phyloP scores from a whole-genome alignment of 2,888 invertebrate genomes.

The Diloba caeruleocephala region DNA sequence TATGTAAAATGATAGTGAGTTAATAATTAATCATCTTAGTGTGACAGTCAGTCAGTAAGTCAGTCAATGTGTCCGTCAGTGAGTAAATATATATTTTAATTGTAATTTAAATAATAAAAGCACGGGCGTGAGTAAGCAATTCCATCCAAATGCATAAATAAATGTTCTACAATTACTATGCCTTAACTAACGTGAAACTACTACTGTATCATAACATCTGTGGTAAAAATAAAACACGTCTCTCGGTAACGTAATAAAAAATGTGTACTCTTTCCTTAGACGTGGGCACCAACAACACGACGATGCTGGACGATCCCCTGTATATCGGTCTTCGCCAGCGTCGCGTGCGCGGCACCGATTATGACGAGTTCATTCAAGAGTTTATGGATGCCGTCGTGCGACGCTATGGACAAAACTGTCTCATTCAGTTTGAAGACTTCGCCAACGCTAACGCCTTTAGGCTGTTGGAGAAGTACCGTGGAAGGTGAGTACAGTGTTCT shows the following conservation, averaged over 20 bases:
- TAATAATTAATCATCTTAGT: too few relatives aligned
- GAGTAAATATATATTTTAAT: too few relatives aligned
- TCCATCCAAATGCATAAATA: too few relatives aligned
- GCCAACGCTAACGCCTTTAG: slow-evolving; percentile 99
- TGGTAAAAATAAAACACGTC: too few relatives aligned
- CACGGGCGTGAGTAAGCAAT: too few relatives aligned
- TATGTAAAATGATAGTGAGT: too few relatives aligned
- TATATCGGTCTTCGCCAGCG: slow-evolving; percentile 97
- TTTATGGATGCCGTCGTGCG: slow-evolving; percentile 98
- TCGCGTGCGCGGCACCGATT: slow-evolving; percentile 94
- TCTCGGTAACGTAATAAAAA: not conserved
- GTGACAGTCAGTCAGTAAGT: too few relatives aligned
- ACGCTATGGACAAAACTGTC: slow-evolving; percentile 95
- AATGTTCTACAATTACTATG: too few relatives aligned
- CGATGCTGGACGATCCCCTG: slow-evolving; percentile 96
- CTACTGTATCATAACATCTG: too few relatives aligned
- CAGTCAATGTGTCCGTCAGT: too few relatives aligned
- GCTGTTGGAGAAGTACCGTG: slow-evolving; percentile 96
- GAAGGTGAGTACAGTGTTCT: slow-evolving; percentile 88
- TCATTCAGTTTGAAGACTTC: slow-evolving; percentile 99
- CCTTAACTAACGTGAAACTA: too few relatives aligned
- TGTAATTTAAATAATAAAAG: too few relatives aligned
- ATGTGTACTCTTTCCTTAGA: slow-evolving; percentile 75
- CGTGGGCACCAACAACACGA: slow-evolving; percentile 97
- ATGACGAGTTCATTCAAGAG: slow-evolving; percentile 98